Evolutionary conservation across 2,888 invertebrate genomes (phyloP), one percentile per base, ranked within the genome.

Genomic region (Pterostichus niger): DNA sequence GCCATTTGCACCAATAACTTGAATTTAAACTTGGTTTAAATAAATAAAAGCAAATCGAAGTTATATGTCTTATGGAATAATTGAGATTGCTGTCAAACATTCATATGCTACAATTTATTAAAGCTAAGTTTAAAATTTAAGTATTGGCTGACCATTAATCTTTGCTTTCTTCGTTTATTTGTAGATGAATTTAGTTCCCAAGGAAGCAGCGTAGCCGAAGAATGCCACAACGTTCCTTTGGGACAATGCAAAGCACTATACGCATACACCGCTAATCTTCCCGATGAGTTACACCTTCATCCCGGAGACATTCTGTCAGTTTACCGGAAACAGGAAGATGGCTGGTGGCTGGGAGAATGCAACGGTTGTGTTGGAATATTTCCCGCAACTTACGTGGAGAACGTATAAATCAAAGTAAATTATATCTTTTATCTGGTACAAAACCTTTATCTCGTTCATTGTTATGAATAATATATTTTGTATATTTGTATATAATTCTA

Each of bases 341-440:
- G 97, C 49, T 98, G 98, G 98, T 98, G 98, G 98, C 92, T 96
- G 83, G 98, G 98, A 2, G 96, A 97, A 87, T 92, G 97, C 83
- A 94, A 94, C 87, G 96, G 97, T 59, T 93, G 93, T 84, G 94
- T 96, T 84, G 98, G 98, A 33, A 97, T 97, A 86, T 98, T 98
- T 88, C 98, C 98, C 0, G 97, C 98, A 0, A 98, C 97, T 0
- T 98, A 98, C 88, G 98, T 98, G 7, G 96, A 98, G 91, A 95
- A 96, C 89, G 93, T 96, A 33, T 82, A 76, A 82, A 56, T 33
- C 7, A 11, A 24, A 52, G 17, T 59, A 52, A 31, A 24, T 24
- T 49, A 77, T 77, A 77, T 49, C 52, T 76, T 15, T 49, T 56
- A 54, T 52, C 46, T 78, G 61, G 52, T 64, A 68, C 68, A 80